phyloP scores from a whole-genome alignment of 2,888 invertebrate species.

The Aleiodes testaceus region DNA sequence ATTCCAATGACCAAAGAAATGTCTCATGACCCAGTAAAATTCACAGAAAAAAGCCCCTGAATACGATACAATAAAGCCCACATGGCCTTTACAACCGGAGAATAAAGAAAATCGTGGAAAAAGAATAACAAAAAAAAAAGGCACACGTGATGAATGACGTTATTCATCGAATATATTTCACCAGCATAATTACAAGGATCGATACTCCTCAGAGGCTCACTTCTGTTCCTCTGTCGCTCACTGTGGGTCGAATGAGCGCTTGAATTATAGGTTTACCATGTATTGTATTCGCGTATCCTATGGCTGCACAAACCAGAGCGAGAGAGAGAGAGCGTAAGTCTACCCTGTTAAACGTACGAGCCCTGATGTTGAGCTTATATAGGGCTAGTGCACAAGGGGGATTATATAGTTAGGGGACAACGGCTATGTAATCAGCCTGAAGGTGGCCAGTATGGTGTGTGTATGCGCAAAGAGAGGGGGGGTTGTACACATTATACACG shows the following conservation, averaged over 20 bases:
- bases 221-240: conserved; percentile 23
- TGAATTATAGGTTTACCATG: conserved; percentile 35
- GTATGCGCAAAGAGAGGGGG: conserved; percentile 7
- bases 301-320: conserved; percentile 8
- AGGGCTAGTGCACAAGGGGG: conserved; percentile 30
- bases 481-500: conserved; percentile 20
- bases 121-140: background rate
- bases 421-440: conserved; percentile 39
- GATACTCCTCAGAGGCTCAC: conserved; percentile 24
- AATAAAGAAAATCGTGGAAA: background rate
- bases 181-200: conserved; percentile 22
- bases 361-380: conserved; percentile 30
- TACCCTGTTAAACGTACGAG: conserved; percentile 34
- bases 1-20: no score
- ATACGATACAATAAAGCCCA: conserved; percentile 12
- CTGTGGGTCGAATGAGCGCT: conserved; percentile 11
- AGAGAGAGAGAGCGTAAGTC: background rate
- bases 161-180: conserved; percentile 22
- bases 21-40: no score
- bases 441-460: conserved; percentile 34
- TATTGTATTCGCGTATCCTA: conserved; percentile 35
- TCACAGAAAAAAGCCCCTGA: background rate
- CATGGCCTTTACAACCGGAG: background rate
- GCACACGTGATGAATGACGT: background rate
- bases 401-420: conserved; percentile 34